Conservation (phyloP, 2,113 vertebrate species). For the Typhlomys cinereus region DNA sequence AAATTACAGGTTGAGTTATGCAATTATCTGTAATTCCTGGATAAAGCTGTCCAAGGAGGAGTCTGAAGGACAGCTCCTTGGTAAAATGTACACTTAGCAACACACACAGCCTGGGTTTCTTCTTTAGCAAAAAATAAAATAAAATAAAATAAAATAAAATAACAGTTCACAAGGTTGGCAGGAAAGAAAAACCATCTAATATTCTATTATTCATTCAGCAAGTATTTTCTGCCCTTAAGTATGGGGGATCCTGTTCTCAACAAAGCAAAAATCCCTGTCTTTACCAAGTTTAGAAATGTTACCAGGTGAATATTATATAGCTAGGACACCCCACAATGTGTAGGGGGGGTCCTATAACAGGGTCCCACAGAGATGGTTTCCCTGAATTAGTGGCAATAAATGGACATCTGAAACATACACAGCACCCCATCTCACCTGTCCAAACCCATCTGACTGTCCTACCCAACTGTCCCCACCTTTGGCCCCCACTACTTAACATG, state of each 20-base stretch:
- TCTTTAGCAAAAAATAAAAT: no score
- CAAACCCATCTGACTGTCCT: not conserved
- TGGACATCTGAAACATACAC: not conserved
- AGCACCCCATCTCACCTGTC: not conserved
- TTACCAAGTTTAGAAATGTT: not conserved
- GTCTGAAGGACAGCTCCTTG: no score
- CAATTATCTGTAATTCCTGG: no score
- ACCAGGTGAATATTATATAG: not conserved
- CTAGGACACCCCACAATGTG: not conserved
- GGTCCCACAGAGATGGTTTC: not conserved
- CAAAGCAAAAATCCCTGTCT: not conserved
- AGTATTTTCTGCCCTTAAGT: no score
- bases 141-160: no score
- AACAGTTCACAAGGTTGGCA: no score
- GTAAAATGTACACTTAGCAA: no score
- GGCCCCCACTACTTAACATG: accelerated
- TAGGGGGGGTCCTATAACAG: not conserved
- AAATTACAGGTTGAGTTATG: not conserved
- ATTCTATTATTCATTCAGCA: no score
- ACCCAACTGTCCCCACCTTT: not conserved
- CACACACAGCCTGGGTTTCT: no score
- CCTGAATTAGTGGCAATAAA: not conserved
- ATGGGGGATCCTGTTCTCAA: no score
- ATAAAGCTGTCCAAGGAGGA: no score
- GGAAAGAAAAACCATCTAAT: no score